phyloP scores from a whole-genome alignment of 2,113 vertebrate genomes.

The Siphamia tubifer region DNA sequence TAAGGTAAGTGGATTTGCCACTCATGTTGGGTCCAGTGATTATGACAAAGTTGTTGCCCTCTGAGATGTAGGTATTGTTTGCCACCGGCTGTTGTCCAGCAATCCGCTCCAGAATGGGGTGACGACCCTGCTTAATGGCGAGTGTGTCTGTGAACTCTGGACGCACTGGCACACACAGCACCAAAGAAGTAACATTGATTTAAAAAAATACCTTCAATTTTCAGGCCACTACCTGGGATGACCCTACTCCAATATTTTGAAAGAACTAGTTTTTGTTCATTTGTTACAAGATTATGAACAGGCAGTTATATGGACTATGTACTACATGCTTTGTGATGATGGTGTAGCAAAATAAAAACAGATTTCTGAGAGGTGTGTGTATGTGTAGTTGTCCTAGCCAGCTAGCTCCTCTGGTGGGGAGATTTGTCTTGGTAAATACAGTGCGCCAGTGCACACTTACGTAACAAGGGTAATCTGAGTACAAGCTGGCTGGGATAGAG shows the following conservation, averaged over 20 bases:
- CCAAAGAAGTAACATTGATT: not conserved
- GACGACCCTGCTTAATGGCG: constrained; percentile 93
- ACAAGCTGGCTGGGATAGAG: constrained; percentile 44
- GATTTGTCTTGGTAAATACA: constrained; percentile 50
- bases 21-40: constrained; percentile 98
- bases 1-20: constrained; percentile 96
- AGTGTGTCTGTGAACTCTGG: constrained; percentile 97
- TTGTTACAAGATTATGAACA: not conserved
- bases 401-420: constrained; percentile 24
- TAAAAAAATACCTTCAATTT: not conserved
- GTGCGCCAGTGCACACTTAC: constrained; percentile 50
- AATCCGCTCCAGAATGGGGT: constrained; percentile 94
- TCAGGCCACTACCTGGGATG: not conserved
- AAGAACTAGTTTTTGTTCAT: not conserved
- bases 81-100: constrained; percentile 87
- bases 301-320: not conserved
- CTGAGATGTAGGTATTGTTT: constrained; percentile 91
- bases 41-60: constrained; percentile 93
- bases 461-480: constrained; percentile 70
- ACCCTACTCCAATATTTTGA: not conserved
- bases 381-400: constrained; percentile 12
- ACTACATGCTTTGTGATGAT: not conserved
- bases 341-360: not conserved
- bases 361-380: constrained; percentile 19
- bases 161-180: constrained; percentile 81